Base-by-base conservation (phyloP, 2,797 vertebrate species). In the Eulemur rubriventer region DNA sequence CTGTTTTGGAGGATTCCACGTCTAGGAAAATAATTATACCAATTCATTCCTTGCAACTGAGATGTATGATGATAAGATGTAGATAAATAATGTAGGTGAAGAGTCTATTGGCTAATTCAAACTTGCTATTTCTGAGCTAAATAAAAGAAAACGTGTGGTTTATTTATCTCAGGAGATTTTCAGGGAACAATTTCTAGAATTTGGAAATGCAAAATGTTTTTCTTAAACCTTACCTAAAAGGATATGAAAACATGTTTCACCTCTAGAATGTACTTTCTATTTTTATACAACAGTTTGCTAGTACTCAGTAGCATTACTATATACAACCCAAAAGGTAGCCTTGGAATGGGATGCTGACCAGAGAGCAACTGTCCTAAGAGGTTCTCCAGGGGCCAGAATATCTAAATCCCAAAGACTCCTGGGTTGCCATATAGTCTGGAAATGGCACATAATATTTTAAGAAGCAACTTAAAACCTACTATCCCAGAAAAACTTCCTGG, bases 131-230 rank as follows among this genome's bases (percentile, higher is more conserved):
- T 87, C 52, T 82, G 84, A 92, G 10, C 55, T 82, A 92, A 50
- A 73, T 61, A 57, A 90, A 52, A 90, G 26, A 87, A 63, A 87
- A 69, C 13, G 24, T 70, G 14, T 82, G n/a, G 28, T 35, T 83
- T 43, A 59, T 79, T 86, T 94, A 87, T 88, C 35, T 94, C 72
- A 94, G 46, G 73, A 90, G 76, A 59, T 43, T 61, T n/a, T 67
- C 41, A 52, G 52, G 72, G 70, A 94, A 41, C 12, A 24, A 8
- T 73, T 70, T 93, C 18, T 97, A 35, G 52, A 92, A 87, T 72
- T 67, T 92, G 75, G 26, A 94, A 92, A 70, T 50, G 10, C 33
- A 86, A 91, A 87, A 20, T 18, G 5, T 57, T 65, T 63, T 79
- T 38, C 30, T 75, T 67, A 57, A 79, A 63, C 7, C 6, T 10